Evolutionary conservation across 2,113 vertebrate species (phyloP), one percentile per base, ranked within the genome.

Genomic region (Esox niger): DNA sequence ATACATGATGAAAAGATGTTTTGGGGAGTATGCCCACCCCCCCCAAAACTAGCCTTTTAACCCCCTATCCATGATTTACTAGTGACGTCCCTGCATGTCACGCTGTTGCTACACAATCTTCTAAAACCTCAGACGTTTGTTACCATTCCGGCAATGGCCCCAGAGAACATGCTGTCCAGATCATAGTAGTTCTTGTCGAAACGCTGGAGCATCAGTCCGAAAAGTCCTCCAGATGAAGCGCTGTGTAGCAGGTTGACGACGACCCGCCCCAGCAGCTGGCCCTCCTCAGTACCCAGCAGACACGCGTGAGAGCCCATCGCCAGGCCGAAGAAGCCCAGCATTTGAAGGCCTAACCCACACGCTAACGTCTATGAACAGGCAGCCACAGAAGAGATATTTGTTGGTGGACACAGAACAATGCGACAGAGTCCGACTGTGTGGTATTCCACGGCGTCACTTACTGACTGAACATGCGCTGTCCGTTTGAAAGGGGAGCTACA

Each of bases 141-240:
- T 61, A 61, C 59, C 59, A 61, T 61, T 17, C 59, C 59, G 35
- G 59, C 59, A 17, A 61, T 35, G 8, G 59, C 59, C 21, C 59
- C 59, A 33, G 6, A 61, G 32, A 61, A 10, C 59, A 61, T 20
- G 32, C 59, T 61, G 7, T 61, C 59, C 30, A 61, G n/a, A 23
- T 35, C 32, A 35, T 61, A 61, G 59, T 61, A 61, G 59, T 61
- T 32, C 8, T 33, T 11, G 10, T 35, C 15, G 30, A 61, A 20
- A 21, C 59, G 32, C 10, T 23, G 30, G 32, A 61, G 33, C 30
- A 61, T 33, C 6, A 61, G n/a, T 31, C 59, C n/a, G 32, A 35
- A 61, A n/a, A 61, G 59, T 13, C 59, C 59, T 31, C 59, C 59
- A 31, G 31, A 23, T 31, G 59, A 8, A 33, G 59, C 59, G 4